A percentile compares a stretch with the other conserved stretches of the same genome.
phyloP scores from a whole-genome alignment of 2,113 vertebrate species.

The Varanus salvator region DNA sequence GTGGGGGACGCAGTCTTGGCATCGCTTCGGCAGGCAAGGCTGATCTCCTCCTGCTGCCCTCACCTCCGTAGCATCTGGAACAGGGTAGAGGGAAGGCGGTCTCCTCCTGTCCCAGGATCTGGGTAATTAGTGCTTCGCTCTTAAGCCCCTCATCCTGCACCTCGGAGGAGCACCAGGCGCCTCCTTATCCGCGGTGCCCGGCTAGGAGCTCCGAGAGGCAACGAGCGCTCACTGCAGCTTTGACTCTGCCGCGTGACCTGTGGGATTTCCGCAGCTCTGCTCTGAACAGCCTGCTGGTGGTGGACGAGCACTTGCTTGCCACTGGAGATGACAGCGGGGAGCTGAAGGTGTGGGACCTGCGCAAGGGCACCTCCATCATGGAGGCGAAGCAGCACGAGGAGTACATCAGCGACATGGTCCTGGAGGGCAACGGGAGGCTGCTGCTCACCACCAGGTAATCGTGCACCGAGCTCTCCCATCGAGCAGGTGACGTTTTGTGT shows the following conservation, averaged over 20 bases:
- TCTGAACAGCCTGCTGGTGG: conserved; percentile 89
- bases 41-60: not conserved
- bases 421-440: conserved; percentile 87
- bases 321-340: conserved; percentile 91
- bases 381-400: conserved; percentile 94
- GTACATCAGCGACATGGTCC: conserved; percentile 89
- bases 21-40: not conserved
- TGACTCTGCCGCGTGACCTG: rapidly evolving
- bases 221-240: rapidly evolving
- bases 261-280: conserved; percentile 69
- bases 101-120: not conserved
- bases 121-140: not conserved
- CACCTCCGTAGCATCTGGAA: too few relatives aligned
- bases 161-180: not conserved
- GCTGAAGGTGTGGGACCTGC: conserved; percentile 94
- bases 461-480: rapidly evolving
- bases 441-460: conserved; percentile 89
- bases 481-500: not conserved
- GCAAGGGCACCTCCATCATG: conserved; percentile 86
- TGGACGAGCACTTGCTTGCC: conserved; percentile 89
- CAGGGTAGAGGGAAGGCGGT: not conserved
- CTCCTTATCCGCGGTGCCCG: too few relatives aligned
- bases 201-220: not conserved
- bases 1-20: not conserved
- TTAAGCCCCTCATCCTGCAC: not conserved